phyloP scores from a whole-genome alignment of 2,888 invertebrate species.

The Drosophila anomelani region DNA sequence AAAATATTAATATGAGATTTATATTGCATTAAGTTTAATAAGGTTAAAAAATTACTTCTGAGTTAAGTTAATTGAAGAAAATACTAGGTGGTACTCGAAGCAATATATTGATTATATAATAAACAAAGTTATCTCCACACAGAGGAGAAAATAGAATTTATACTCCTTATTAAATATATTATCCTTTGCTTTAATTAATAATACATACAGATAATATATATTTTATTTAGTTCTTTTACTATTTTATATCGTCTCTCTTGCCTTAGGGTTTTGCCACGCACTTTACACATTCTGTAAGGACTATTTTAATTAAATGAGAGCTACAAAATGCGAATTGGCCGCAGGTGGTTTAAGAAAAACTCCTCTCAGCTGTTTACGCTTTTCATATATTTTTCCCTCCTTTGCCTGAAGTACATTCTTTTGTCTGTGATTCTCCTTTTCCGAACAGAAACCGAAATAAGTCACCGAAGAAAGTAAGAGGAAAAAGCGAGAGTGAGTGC shows the following conservation, averaged over 20 bases:
- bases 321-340: conserved; percentile 41
- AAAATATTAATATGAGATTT: neutral
- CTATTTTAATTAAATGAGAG: conserved; percentile 61
- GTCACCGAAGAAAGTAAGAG: conserved; percentile 25
- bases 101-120: neutral
- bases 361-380: conserved; percentile 9
- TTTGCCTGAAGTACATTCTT: conserved; percentile 11
- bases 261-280: neutral
- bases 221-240: no score
- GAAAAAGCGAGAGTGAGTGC: conserved; percentile 30
- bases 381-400: conserved; percentile 6
- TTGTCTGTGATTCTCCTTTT: conserved; percentile 20
- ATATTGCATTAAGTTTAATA: neutral
- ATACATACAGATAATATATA: no score
- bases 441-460: conserved; percentile 19
- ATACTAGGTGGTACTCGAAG: neutral
- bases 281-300: conserved; percentile 18
- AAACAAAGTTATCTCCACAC: no score
- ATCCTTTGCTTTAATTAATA: no score
- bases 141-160: no score
- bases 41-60: neutral
- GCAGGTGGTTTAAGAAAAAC: conserved; percentile 29
- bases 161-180: no score
- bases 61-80: neutral
- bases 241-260: neutral